Percentiles rank a stretch among this genome's conserved stretches.
Conservation (phyloP, 2,113 vertebrate species). For the Promerops cafer region DNA sequence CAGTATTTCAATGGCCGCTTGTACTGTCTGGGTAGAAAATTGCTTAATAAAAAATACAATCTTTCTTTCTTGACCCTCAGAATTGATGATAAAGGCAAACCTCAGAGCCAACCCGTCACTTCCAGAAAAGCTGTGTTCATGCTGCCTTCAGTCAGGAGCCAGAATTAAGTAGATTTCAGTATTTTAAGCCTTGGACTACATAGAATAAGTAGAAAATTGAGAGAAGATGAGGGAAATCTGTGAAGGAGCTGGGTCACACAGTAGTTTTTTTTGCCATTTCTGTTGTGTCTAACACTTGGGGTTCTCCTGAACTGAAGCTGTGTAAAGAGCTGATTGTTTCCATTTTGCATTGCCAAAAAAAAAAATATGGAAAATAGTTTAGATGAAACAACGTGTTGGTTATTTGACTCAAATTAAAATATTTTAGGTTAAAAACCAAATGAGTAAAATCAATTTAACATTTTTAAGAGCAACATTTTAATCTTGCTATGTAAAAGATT, state of each 20-base stretch:
- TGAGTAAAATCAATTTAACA: background rate
- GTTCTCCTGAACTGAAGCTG: background rate
- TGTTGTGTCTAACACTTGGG: background rate
- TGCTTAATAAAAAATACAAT: background rate
- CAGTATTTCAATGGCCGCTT: background rate
- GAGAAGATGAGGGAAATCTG: background rate
- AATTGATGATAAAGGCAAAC: background rate
- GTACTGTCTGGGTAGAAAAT: background rate
- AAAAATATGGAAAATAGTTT: background rate
- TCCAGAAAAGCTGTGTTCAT: background rate
- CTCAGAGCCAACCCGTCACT: background rate
- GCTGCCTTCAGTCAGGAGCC: background rate
- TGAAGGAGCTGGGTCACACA: background rate
- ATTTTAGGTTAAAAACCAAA: slow-evolving; percentile 4
- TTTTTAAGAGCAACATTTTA: background rate
- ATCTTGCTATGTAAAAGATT: background rate
- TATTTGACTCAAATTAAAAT: slow-evolving; percentile 30
- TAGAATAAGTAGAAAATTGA: background rate
- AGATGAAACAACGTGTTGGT: background rate
- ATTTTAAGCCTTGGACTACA: background rate
- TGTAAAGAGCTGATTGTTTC: background rate
- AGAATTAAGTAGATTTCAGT: background rate
- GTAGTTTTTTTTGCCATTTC: background rate
- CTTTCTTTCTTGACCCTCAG: background rate
- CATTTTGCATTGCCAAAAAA: background rate